Evolutionary conservation across 92 coral and sea anemone species (phyloP).

Genomic region (Pocillopora meandrina): DNA sequence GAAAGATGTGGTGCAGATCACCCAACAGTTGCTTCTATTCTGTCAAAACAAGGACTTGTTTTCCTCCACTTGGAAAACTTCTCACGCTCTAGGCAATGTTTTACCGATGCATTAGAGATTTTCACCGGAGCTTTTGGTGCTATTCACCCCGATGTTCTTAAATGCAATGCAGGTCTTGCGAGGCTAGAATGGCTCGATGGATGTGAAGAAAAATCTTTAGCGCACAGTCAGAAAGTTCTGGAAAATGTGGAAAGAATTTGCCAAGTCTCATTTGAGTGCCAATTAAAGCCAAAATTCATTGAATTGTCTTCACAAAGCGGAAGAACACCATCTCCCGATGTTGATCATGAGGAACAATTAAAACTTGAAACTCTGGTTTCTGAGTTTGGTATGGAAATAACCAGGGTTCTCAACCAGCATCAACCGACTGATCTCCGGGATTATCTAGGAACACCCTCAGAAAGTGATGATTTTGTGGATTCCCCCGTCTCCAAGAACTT

Average conservation of each 20-base stretch:
- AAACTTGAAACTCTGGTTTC: not conserved
- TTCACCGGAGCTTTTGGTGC: not conserved
- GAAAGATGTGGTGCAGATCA: not conserved
- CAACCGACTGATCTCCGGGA: not conserved
- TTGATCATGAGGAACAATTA: not conserved
- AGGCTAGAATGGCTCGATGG: not conserved
- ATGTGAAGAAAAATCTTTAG: not conserved
- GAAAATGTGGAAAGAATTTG: slow-evolving; percentile 5
- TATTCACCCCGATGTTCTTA: not conserved
- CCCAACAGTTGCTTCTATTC: not conserved
- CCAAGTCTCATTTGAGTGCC: not conserved
- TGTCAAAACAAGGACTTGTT: not conserved
- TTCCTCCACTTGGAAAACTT: not conserved
- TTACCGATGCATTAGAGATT: not conserved
- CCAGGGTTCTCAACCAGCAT: not conserved
- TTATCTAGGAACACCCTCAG: not conserved
- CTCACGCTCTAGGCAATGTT: not conserved
- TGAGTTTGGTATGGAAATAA: not conserved
- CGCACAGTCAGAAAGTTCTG: not conserved
- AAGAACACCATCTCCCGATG: not conserved
- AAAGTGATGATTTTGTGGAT: not conserved
- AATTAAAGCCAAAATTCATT: not conserved
- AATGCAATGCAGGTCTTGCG: not conserved
- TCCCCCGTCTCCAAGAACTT: not conserved
- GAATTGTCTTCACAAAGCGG: not conserved